Evolutionary conservation across 2,797 vertebrate species (phyloP).

Genomic region (Phoeniculus purpureus): DNA sequence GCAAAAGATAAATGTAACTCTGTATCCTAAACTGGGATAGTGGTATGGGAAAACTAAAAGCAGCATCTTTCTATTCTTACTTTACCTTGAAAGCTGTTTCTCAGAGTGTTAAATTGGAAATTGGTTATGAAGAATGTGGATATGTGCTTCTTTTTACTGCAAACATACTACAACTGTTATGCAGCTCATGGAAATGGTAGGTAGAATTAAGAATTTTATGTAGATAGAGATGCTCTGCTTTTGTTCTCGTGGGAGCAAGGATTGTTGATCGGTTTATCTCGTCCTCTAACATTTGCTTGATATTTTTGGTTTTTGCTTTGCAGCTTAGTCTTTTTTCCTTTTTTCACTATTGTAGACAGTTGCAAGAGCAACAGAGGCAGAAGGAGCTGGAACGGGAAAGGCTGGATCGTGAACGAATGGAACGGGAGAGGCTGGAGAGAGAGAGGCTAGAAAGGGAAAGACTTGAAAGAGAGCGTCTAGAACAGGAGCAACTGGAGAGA

Average conservation of each 20-base stretch:
- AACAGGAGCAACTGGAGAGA: conserved; percentile 78
- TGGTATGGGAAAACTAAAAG: conserved; percentile 27
- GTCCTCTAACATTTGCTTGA: background rate
- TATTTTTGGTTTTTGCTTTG: background rate
- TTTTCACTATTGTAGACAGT: conserved; percentile 77
- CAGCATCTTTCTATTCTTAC: background rate
- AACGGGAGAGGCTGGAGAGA: conserved; percentile 78
- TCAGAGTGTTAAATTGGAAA: background rate
- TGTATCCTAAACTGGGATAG: conserved; percentile 17
- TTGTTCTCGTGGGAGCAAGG: background rate
- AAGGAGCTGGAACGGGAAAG: conserved; percentile 84
- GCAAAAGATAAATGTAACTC: conserved; percentile 32
- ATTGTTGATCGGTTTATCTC: background rate
- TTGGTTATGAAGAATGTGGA: background rate
- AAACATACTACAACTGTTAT: conserved; percentile 11
- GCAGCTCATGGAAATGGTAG: background rate
- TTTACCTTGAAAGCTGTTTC: background rate
- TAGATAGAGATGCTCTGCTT: background rate
- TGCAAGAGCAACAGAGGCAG: conserved; percentile 87
- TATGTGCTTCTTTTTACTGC: background rate
- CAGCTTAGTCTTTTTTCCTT: conserved; percentile 12
- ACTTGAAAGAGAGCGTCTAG: conserved; percentile 77
- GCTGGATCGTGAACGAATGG: conserved; percentile 80
- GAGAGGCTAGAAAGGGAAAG: conserved; percentile 79
- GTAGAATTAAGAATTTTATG: background rate